These are phyloP conservation scores for Lepisosteus osseus DNA, from an alignment of 2,113 vertebrate species.

Conservation along the genomic window DNA sequence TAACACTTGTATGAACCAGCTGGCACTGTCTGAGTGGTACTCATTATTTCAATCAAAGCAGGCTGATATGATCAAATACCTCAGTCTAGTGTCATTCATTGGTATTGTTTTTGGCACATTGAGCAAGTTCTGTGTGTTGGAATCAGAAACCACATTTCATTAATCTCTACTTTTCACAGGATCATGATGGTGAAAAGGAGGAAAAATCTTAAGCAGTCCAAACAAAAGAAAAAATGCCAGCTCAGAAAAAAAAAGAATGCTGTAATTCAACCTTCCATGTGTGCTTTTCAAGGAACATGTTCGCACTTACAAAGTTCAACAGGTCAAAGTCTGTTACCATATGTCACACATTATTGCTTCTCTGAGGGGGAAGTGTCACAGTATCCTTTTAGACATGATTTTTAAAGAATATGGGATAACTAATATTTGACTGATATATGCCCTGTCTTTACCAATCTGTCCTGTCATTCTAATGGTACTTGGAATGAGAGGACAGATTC, in stretches of 20 bases:
- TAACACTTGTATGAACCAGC: not conserved
- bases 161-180: not conserved
- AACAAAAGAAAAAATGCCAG: no score
- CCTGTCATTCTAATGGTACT: no score
- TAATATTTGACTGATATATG: no score
- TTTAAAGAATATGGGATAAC: no score
- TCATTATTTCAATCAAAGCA: not conserved
- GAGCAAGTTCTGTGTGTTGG: not conserved
- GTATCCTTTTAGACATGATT: no score
- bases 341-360: slow-evolving; percentile 10
- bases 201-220: not conserved
- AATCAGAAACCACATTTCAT: slow-evolving; percentile 2
- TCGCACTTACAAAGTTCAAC: slow-evolving; percentile 6
- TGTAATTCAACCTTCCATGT: not conserved
- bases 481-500: no score
- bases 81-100: slow-evolving; percentile 6
- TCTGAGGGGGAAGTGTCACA: not conserved
- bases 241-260: not conserved
- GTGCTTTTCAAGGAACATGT: not conserved
- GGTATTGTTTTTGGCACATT: slow-evolving; percentile 11
- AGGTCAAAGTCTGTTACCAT: slow-evolving; percentile 1
- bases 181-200: not conserved
- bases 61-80: not conserved
- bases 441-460: no score
- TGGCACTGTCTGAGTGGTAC: not conserved